These are phyloP conservation scores for Vulpes ferrilata DNA, from an alignment of 2,113 vertebrate genomes.

Conservation along the genomic window DNA sequence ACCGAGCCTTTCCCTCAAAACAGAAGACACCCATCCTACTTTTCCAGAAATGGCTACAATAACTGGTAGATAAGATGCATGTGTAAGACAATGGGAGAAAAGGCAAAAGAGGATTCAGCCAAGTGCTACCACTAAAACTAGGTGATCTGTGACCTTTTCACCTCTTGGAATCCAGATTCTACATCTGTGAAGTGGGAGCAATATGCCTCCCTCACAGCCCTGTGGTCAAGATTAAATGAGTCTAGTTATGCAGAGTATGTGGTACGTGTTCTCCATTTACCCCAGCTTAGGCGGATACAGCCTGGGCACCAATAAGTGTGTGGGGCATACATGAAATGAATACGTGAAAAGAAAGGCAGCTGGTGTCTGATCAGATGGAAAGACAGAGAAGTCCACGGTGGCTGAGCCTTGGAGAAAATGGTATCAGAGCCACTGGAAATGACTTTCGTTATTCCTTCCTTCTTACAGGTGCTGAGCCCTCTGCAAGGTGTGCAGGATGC, in stretches of 20 bases:
- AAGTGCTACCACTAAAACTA: accelerated
- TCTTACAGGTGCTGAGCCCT: background rate
- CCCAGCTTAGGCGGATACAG: background rate
- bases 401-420: background rate
- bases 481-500: accelerated
- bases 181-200: accelerated
- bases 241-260: accelerated
- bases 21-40: background rate
- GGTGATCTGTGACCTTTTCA: background rate
- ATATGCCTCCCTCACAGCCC: accelerated
- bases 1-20: background rate
- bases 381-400: background rate
- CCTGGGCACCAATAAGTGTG: accelerated
- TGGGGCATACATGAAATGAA: accelerated
- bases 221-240: accelerated
- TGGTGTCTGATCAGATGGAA: background rate
- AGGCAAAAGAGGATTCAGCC: background rate
- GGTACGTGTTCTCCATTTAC: background rate
- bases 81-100: accelerated
- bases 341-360: background rate
- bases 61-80: background rate
- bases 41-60: background rate
- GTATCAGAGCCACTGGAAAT: accelerated
- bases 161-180: background rate
- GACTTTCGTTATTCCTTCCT: background rate